Conservation (phyloP, 1,140 invertebrate species). For the Saccostrea cuccullata region DNA sequence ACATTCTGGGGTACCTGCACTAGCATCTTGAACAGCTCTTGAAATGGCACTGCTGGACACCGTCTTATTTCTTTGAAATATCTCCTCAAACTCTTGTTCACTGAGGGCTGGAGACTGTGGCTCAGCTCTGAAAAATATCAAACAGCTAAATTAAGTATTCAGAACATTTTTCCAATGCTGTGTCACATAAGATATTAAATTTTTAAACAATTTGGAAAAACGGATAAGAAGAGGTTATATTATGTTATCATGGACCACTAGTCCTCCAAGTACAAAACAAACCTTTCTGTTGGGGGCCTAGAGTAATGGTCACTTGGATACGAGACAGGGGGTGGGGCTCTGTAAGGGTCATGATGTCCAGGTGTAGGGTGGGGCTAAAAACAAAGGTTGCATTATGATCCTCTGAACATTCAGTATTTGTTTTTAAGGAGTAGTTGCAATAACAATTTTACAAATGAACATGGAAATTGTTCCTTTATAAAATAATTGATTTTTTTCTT, state of each 20-base stretch:
- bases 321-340: conserved; percentile 80
- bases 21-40: conserved; percentile 97
- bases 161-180: no score
- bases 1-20: conserved; percentile 82
- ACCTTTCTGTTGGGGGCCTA: conserved; percentile 58
- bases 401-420: no score
- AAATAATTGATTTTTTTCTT: no score
- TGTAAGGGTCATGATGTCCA: conserved; percentile 72
- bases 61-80: conserved; percentile 97
- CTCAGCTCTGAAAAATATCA: conserved; percentile 66
- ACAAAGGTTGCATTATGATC: neutral
- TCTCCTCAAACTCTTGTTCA: conserved; percentile 98
- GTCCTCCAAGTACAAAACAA: neutral
- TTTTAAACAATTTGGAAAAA: no score
- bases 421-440: no score
- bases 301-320: conserved; percentile 73
- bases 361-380: conserved; percentile 56
- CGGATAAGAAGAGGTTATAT: no score
- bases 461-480: no score
- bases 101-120: conserved; percentile 82
- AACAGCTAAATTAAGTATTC: no score
- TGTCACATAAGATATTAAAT: no score
- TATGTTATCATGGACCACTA: neutral
- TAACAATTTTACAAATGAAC: no score
- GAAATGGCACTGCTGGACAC: conserved; percentile 98